Conservation (phyloP, 2,797 vertebrate genomes). For the Allochrocebus solatus region DNA sequence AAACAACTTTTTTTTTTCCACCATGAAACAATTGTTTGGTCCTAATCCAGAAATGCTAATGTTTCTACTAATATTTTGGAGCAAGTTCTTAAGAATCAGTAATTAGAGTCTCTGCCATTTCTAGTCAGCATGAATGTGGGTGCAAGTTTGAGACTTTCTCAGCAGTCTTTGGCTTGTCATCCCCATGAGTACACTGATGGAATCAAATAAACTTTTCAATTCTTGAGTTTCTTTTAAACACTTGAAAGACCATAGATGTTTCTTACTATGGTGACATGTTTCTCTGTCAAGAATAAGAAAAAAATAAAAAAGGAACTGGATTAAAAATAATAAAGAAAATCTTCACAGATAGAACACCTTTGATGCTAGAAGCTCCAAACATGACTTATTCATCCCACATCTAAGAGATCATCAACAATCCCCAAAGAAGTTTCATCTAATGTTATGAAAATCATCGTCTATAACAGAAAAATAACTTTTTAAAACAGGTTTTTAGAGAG, state of each 20-base stretch:
- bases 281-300: neutral
- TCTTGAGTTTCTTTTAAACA: conserved; percentile 35
- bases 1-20: neutral
- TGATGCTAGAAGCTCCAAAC: neutral
- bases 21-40: neutral
- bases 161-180: neutral
- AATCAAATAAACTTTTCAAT: conserved; percentile 32
- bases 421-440: neutral
- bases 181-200: neutral
- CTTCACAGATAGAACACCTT: neutral
- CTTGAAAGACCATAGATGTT: conserved; percentile 27
- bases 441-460: neutral
- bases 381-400: neutral
- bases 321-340: conserved; percentile 21
- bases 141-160: neutral
- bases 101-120: neutral
- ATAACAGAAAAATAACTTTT: neutral
- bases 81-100: neutral
- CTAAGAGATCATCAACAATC: neutral
- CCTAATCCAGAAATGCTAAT: neutral
- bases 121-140: neutral
- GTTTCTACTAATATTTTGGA: conserved; percentile 25
- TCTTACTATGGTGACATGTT: conserved; percentile 23
- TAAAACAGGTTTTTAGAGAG: neutral
- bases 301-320: neutral